Evolutionary conservation across 2,888 invertebrate genomes (phyloP), one percentile per base, ranked within the genome.

Genomic region (Lasioglossum figueresi): DNA sequence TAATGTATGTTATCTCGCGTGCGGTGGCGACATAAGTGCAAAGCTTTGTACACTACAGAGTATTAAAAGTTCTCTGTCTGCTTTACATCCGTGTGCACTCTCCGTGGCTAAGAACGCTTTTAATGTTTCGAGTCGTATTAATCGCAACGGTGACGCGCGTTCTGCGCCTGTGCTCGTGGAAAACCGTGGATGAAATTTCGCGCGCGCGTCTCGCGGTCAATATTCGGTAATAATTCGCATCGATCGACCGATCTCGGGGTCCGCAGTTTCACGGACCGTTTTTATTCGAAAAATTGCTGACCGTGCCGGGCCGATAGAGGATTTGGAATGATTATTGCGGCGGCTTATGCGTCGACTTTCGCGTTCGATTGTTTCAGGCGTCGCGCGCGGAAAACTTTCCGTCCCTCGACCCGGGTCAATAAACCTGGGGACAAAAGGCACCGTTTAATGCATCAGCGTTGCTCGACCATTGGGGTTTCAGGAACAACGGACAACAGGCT

Each of bases 41-140:
- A 83, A 76, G 83, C 84, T 84, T 83, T 84, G 71, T 72, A 76
- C 31, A 68, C 52, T 52, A 31, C 66, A 43, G 52, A 70, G 79
- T 76, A 83, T 84, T 83, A 83, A 83, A 80, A 82, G 70, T 82
- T 76, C 82, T 70, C 76, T 77, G 79, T 82, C 74, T 68, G 85
- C 81, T 73, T 66, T 52, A 40, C 84, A 43, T 86, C 68, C 63
- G 37, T 77, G 72, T 75, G 70, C 76, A 71, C 84, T 79, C 76
- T 71, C 68, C 68, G 45, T 19, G 77, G 78, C 45, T 83, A 81
- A 82, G 77, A 76, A 81, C 77, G 76, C 85, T 87, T 89, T 89
- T 84, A 88, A 89, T 88, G 87, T 86, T 88, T 80, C 80, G 79
- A 75, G 74, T 77, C 66, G 80, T 80, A 81, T 89, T 89, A 88